Conservation (phyloP, 1,140 invertebrate genomes). For the Drosophila dunni region DNA sequence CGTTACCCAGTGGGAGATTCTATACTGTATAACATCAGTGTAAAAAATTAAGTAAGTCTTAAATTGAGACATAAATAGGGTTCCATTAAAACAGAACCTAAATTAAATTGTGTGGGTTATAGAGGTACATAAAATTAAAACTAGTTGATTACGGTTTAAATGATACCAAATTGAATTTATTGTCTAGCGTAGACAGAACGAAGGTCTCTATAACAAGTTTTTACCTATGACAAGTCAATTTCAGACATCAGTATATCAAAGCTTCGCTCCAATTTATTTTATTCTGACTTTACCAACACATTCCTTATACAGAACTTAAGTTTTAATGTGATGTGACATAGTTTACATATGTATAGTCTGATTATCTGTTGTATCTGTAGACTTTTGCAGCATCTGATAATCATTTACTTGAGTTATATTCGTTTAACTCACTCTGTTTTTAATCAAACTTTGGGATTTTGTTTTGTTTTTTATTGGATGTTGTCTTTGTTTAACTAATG, state of each 20-base stretch:
- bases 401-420: slow-evolving; percentile 18
- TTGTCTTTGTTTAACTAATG: slow-evolving; percentile 8
- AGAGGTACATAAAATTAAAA: not conserved
- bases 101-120: not conserved
- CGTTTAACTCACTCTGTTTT: slow-evolving; percentile 13
- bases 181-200: not conserved
- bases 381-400: slow-evolving; percentile 7
- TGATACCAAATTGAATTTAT: not conserved
- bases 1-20: slow-evolving; percentile 29
- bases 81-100: not conserved
- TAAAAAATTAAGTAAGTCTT: not conserved
- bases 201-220: slow-evolving; percentile 16
- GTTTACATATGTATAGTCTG: not conserved
- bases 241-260: not conserved
- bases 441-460: slow-evolving; percentile 15
- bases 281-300: not conserved
- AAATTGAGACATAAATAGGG: not conserved
- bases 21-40: not conserved
- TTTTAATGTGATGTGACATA: slow-evolving; percentile 3
- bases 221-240: not conserved
- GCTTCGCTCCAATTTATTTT: not conserved
- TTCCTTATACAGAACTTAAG: not conserved
- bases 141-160: not conserved
- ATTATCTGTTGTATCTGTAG: not conserved
- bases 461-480: slow-evolving; percentile 15